phyloP scores from a whole-genome alignment of 2,113 vertebrate genomes.

The Aegithalos caudatus region DNA sequence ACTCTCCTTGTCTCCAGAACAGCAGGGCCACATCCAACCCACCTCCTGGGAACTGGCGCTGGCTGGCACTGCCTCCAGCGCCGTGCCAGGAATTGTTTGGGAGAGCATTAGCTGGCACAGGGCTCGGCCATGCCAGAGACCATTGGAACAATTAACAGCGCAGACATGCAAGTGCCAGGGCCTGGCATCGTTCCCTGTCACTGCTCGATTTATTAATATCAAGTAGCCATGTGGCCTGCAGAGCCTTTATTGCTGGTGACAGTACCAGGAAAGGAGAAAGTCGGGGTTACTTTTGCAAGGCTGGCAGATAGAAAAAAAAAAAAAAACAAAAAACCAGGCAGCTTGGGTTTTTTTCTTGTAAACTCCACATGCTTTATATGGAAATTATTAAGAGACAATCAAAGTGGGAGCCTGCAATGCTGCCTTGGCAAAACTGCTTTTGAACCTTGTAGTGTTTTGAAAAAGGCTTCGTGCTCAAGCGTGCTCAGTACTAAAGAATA shows the following conservation, averaged over 20 bases:
- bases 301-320: constrained; percentile 18
- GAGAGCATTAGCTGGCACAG: background rate
- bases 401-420: background rate
- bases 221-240: constrained; percentile 47
- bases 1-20: background rate
- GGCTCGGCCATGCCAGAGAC: background rate
- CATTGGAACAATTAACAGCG: background rate
- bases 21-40: constrained; percentile 29
- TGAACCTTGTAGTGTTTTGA: background rate
- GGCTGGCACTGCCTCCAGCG: background rate
- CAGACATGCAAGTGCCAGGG: constrained; percentile 9
- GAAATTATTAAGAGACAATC: constrained; percentile 37
- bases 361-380: constrained; percentile 7
- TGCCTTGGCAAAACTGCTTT: background rate
- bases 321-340: background rate
- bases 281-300: constrained; percentile 18
- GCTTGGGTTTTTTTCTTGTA: constrained; percentile 20
- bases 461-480: background rate
- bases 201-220: constrained; percentile 41
- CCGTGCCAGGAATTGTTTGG: constrained; percentile 21
- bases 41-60: constrained; percentile 8
- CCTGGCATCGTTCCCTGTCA: background rate
- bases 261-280: constrained; percentile 45
- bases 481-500: background rate
- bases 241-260: constrained; percentile 50